phyloP scores from a whole-genome alignment of 92 coral and sea anemone species.

The Umimayanthus chanpuru region DNA sequence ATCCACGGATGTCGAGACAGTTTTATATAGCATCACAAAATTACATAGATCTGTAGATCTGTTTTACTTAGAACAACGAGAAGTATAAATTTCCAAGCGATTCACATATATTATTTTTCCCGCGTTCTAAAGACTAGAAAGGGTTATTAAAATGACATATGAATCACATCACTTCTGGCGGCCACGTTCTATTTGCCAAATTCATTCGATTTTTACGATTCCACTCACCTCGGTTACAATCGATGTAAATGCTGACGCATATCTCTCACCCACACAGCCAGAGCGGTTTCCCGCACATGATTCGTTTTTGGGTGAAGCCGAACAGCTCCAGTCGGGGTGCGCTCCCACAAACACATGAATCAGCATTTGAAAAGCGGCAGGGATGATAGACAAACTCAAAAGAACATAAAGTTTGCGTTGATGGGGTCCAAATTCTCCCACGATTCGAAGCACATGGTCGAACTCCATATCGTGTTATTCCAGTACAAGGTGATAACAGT shows the following conservation, averaged over 20 bases:
- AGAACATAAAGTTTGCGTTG: slow-evolving; percentile 82
- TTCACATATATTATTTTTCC: background rate
- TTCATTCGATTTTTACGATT: background rate
- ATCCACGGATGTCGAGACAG: too few relatives aligned
- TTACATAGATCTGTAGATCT: too few relatives aligned
- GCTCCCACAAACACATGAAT: slow-evolving; percentile 91
- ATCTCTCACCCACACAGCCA: slow-evolving; percentile 69
- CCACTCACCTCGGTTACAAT: slow-evolving; percentile 84
- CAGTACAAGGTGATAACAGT: background rate
- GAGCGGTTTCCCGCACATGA: slow-evolving; percentile 75
- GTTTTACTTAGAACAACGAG: background rate
- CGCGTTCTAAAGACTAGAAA: too few relatives aligned
- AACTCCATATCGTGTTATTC: slow-evolving; percentile 75
- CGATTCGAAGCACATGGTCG: slow-evolving; percentile 92
- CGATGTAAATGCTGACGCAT: slow-evolving; percentile 79
- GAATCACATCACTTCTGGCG: background rate
- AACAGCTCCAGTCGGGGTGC: slow-evolving; percentile 86
- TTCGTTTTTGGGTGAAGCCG: slow-evolving; percentile 66
- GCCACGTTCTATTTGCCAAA: background rate
- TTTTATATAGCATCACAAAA: background rate
- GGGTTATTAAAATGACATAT: too few relatives aligned
- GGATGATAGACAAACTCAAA: slow-evolving; percentile 82
- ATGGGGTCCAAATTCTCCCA: slow-evolving; percentile 97
- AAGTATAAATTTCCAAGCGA: background rate
- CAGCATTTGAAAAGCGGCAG: slow-evolving; percentile 94